phyloP scores from a whole-genome alignment of 2,888 invertebrate genomes.

The Apodemia zela region DNA sequence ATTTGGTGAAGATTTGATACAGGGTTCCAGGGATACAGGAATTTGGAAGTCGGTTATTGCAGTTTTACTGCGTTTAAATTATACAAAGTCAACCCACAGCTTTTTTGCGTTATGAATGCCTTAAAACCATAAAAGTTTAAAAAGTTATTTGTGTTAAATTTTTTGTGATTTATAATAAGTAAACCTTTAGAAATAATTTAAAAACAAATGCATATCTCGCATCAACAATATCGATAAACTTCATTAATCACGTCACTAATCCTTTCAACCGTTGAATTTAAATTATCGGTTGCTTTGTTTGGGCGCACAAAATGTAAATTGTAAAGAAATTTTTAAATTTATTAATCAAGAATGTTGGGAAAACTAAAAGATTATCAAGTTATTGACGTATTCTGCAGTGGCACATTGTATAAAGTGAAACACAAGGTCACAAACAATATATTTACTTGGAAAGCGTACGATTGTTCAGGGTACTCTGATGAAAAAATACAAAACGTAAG shows the following conservation, averaged over 20 bases:
- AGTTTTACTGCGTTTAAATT: too few species aligned
- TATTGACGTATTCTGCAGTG: conserved; percentile 70
- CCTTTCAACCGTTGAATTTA: conserved; percentile 55
- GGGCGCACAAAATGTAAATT: conserved; percentile 70
- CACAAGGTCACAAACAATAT: conserved; percentile 76
- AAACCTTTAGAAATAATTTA: too few species aligned
- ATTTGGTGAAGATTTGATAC: too few species aligned
- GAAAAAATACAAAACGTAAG: conserved; percentile 67
- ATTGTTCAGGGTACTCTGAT: conserved; percentile 63
- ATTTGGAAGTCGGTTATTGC: too few species aligned
- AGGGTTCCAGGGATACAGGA: too few species aligned
- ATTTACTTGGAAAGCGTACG: conserved; percentile 74
- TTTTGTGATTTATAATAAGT: too few species aligned
- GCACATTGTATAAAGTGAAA: conserved; percentile 74
- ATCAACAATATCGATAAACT: conserved; percentile 5
- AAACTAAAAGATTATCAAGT: conserved; percentile 74
- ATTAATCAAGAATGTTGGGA: conserved; percentile 52
- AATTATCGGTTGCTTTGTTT: conserved; percentile 66
- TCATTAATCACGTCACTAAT: conserved; percentile 45
- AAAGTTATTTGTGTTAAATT: too few species aligned
- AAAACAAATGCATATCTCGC: too few species aligned
- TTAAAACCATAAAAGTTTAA: too few species aligned
- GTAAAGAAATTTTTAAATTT: conserved; percentile 39
- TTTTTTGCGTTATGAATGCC: too few species aligned
- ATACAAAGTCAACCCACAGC: too few species aligned